A percentile compares a stretch with the other conserved stretches of the same genome.
Conservation (phyloP, 2,888 invertebrate species). For the Spodoptera littoralis region DNA sequence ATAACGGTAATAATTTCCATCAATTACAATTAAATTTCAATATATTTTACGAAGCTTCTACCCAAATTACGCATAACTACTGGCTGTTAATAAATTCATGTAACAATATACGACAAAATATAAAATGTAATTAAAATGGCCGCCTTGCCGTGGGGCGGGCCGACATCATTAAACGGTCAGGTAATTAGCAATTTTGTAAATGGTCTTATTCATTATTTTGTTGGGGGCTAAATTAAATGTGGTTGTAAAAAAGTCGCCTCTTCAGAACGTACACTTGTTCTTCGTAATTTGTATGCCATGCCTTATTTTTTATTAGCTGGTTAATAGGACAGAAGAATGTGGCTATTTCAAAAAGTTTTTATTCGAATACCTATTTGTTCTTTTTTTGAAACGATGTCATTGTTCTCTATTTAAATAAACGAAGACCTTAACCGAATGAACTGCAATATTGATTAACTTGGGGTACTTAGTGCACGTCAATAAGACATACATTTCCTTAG, state of each 20-base stretch:
- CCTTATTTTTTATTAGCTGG: slow-evolving; percentile 38
- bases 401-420: neutral
- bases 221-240: slow-evolving; percentile 68
- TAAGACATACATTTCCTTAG: too few relatives aligned
- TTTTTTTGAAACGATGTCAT: neutral
- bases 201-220: slow-evolving; percentile 82
- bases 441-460: too few relatives aligned
- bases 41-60: slow-evolving; percentile 41
- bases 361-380: slow-evolving; percentile 12
- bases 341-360: slow-evolving; percentile 13
- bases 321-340: slow-evolving; percentile 26
- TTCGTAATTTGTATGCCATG: slow-evolving; percentile 41
- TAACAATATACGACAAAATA: slow-evolving; percentile 68
- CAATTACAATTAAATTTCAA: slow-evolving; percentile 47
- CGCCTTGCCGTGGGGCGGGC: slow-evolving; percentile 67
- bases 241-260: slow-evolving; percentile 52
- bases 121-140: slow-evolving; percentile 81
- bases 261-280: slow-evolving; percentile 32
- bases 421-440: too few relatives aligned
- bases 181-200: slow-evolving; percentile 86
- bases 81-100: slow-evolving; percentile 50
- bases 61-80: slow-evolving; percentile 46
- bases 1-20: slow-evolving; percentile 32
- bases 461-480: too few relatives aligned
- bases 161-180: slow-evolving; percentile 83